Evolutionary conservation across 2,797 vertebrate species (phyloP).

Genomic region (Leptatherina wallacei): DNA sequence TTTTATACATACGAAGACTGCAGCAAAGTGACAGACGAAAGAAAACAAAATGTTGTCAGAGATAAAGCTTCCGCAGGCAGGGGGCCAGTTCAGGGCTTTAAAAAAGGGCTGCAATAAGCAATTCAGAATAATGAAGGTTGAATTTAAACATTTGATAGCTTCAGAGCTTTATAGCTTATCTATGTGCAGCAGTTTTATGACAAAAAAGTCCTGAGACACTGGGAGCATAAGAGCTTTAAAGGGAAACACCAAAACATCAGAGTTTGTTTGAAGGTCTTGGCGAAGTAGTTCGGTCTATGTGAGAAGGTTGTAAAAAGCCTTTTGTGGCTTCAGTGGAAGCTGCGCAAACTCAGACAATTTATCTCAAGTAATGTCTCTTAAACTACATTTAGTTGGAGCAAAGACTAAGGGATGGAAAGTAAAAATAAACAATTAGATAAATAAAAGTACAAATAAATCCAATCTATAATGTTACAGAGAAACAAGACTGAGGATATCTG

Average conservation of each 20-base stretch:
- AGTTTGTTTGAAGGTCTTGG: background rate
- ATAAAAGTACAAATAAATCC: background rate
- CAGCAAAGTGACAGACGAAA: slow-evolving; percentile 13
- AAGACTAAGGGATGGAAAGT: background rate
- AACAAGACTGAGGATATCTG: background rate
- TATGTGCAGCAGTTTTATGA: background rate
- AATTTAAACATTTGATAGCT: slow-evolving; percentile 22
- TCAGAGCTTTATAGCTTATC: slow-evolving; percentile 11
- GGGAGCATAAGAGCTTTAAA: background rate
- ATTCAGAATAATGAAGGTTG: slow-evolving; percentile 23
- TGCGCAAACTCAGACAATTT: background rate
- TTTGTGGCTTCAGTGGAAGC: background rate
- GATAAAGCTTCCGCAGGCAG: slow-evolving; percentile 21
- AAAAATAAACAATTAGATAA: background rate
- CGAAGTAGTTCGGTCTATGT: background rate
- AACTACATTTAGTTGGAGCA: background rate
- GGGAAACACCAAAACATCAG: background rate
- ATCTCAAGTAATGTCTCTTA: background rate
- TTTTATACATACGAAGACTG: slow-evolving; percentile 1
- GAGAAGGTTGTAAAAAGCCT: background rate
- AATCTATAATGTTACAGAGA: background rate
- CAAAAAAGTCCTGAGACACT: background rate
- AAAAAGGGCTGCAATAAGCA: slow-evolving; percentile 9
- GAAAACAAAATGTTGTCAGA: slow-evolving; percentile 15
- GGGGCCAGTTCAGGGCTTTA: slow-evolving; percentile 1